phyloP scores from a whole-genome alignment of 2,113 vertebrate species.

The Cichladusa arquata region DNA sequence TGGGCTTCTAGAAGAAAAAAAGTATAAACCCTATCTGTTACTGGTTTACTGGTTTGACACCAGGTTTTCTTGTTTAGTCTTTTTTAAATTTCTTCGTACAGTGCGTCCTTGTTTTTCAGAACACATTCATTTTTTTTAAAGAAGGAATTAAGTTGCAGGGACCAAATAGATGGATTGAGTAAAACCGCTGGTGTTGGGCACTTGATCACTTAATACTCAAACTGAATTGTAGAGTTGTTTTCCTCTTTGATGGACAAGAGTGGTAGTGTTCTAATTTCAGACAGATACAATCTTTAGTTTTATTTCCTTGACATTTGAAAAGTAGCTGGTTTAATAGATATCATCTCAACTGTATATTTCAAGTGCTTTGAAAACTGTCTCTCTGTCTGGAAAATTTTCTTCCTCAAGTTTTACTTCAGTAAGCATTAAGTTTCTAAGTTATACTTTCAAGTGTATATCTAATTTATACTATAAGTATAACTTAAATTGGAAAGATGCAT shows the following conservation, averaged over 20 bases:
- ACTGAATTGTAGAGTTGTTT: background rate
- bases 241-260: background rate
- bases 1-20: background rate
- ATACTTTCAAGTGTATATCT: background rate
- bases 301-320: slow-evolving; percentile 7
- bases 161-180: background rate
- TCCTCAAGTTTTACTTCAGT: background rate
- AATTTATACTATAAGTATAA: background rate
- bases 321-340: background rate
- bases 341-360: background rate
- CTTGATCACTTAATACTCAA: background rate
- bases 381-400: background rate
- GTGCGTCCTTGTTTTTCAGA: background rate
- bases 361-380: background rate
- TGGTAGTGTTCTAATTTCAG: background rate
- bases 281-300: background rate
- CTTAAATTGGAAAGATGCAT: background rate
- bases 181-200: background rate
- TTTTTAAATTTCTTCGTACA: background rate
- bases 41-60: background rate
- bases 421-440: background rate
- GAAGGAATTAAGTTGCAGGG: background rate
- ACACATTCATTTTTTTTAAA: background rate
- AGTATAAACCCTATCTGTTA: background rate
- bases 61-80: background rate